Evolutionary conservation across 1,140 invertebrate species (phyloP).

Genomic region (Octopus sinensis): DNA sequence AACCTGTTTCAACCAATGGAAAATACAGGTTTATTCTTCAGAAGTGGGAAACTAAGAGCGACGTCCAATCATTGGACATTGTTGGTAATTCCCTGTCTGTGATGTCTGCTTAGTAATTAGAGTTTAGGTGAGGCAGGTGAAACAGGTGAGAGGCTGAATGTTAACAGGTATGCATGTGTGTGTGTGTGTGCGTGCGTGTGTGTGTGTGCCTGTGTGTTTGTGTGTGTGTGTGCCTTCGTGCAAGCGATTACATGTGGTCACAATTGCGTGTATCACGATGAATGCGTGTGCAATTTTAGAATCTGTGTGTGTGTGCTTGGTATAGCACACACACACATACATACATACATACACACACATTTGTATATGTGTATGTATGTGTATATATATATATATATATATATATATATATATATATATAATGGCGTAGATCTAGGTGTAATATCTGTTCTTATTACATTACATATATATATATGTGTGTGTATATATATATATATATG

Average conservation of each 20-base stretch:
- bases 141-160: too few relatives aligned
- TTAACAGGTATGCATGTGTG: background rate
- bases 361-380: background rate
- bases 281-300: too few relatives aligned
- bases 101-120: too few relatives aligned
- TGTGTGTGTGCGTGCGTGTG: background rate
- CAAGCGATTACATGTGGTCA: too few relatives aligned
- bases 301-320: too few relatives aligned
- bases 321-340: background rate
- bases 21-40: too few relatives aligned
- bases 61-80: too few relatives aligned
- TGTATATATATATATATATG: background rate
- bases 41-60: too few relatives aligned
- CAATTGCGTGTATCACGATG: too few relatives aligned
- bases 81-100: too few relatives aligned
- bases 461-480: background rate
- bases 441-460: background rate
- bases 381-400: background rate
- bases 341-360: background rate
- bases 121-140: too few relatives aligned
- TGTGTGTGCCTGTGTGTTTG: background rate
- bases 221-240: background rate
- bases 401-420: background rate
- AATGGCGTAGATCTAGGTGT: background rate
- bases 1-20: too few relatives aligned